Evolutionary conservation across 2,113 vertebrate species (phyloP).

Genomic region (Cromileptes altivelis): DNA sequence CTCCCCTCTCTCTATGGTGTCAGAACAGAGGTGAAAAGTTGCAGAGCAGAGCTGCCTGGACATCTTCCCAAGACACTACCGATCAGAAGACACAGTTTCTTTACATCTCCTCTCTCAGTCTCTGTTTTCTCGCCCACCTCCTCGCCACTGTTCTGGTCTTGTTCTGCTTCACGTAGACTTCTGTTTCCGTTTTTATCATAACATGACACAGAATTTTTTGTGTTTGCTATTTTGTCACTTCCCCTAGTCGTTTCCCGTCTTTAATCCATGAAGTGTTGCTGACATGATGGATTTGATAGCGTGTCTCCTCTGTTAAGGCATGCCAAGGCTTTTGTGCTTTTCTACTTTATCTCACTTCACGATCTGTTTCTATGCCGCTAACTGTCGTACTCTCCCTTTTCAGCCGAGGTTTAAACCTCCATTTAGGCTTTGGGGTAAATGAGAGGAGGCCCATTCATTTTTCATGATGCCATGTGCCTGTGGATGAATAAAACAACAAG

Average conservation of each 20-base stretch:
- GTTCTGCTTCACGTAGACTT: not conserved
- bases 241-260: not conserved
- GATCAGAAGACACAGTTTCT: conserved; percentile 14
- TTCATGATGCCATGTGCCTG: conserved; percentile 71
- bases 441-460: conserved; percentile 74
- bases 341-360: not conserved
- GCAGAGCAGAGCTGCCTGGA: conserved; percentile 26
- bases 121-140: conserved; percentile 13
- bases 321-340: not conserved
- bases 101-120: conserved; percentile 21
- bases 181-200: not conserved
- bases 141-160: conserved; percentile 3
- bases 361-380: conserved; percentile 1
- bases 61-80: conserved; percentile 18
- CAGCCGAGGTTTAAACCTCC: conserved; percentile 57
- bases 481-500: conserved; percentile 79
- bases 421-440: conserved; percentile 73
- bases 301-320: not conserved
- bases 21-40: conserved; percentile 53
- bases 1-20: conserved; percentile 1
- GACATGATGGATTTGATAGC: not conserved
- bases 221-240: not conserved
- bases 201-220: not conserved
- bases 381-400: conserved; percentile 70
- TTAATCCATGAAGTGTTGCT: not conserved